These are phyloP conservation scores for Vireo altiloquus DNA, from an alignment of 2,113 vertebrate genomes.

Conservation along the genomic window DNA sequence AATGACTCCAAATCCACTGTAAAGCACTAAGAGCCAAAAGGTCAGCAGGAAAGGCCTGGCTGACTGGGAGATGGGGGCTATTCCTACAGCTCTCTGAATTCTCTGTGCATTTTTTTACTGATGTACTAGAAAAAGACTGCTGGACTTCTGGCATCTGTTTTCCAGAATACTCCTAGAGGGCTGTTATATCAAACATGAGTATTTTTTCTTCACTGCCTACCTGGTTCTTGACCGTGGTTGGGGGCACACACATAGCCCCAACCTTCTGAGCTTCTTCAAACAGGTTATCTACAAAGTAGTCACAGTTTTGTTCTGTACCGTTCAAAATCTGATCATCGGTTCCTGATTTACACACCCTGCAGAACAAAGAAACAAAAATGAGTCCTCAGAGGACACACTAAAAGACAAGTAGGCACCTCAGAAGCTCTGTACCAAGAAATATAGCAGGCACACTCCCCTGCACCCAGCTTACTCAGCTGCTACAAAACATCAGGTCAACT, in stretches of 20 bases:
- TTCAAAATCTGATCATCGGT: constrained; percentile 3
- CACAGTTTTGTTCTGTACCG: constrained; percentile 45
- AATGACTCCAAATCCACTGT: background rate
- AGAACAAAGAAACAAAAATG: background rate
- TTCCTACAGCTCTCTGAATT: background rate
- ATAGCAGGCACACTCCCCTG: background rate
- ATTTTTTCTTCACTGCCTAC: constrained; percentile 25
- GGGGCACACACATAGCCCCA: constrained; percentile 56
- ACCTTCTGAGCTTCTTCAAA: constrained; percentile 76
- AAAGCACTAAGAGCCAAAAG: background rate
- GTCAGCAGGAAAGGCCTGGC: background rate
- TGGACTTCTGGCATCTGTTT: background rate
- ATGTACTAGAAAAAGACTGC: background rate
- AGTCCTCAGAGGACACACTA: background rate
- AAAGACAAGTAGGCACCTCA: background rate
- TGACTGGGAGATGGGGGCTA: background rate
- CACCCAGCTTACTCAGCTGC: background rate
- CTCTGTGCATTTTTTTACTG: background rate
- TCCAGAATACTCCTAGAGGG: background rate
- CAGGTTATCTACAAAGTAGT: constrained; percentile 70
- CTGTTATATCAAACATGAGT: background rate
- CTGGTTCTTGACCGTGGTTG: constrained; percentile 65
- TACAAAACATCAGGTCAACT: background rate
- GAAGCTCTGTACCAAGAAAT: background rate
- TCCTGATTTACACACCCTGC: constrained; percentile 70